Percentiles rank a stretch among this genome's conserved stretches.
Conservation (phyloP, 2,797 vertebrate genomes). For the Odontamblyopus lacepedii region DNA sequence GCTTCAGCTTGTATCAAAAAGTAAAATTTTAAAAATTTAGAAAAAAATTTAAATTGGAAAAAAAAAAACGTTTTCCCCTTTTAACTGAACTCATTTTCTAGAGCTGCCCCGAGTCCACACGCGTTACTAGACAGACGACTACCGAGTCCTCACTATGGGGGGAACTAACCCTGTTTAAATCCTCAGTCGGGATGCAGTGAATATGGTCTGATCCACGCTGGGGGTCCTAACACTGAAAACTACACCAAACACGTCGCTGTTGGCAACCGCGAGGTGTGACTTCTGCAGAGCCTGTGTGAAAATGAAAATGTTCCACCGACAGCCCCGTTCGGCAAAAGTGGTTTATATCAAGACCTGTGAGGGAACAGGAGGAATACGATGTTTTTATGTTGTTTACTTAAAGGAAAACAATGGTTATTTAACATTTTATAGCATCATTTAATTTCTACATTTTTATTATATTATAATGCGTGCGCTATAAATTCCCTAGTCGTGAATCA, state of each 20-base stretch:
- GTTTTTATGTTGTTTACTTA: background rate
- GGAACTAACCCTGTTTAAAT: slow-evolving; percentile 15
- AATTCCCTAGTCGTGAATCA: no score
- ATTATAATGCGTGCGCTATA: no score
- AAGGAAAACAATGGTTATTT: background rate
- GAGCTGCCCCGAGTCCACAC: background rate
- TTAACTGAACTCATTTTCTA: background rate
- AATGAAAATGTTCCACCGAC: slow-evolving; percentile 27
- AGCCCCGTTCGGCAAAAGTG: slow-evolving; percentile 22
- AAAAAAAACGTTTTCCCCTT: background rate
- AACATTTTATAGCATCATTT: no score
- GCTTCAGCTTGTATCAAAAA: no score
- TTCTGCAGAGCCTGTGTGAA: slow-evolving; percentile 62
- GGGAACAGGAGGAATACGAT: slow-evolving; percentile 1
- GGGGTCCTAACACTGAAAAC: slow-evolving; percentile 46
- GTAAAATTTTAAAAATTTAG: no score
- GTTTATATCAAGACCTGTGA: slow-evolving; percentile 26
- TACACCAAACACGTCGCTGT: slow-evolving; percentile 42
- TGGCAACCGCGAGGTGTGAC: slow-evolving; percentile 62
- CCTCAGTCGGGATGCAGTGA: slow-evolving; percentile 44
- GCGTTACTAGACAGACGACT: background rate
- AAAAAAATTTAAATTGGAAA: no score
- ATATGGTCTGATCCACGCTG: slow-evolving; percentile 33
- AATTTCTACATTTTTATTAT: no score
- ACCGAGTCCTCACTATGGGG: background rate